Conservation (phyloP, 2,113 vertebrate genomes). For the Gadus chalcogrammus region DNA sequence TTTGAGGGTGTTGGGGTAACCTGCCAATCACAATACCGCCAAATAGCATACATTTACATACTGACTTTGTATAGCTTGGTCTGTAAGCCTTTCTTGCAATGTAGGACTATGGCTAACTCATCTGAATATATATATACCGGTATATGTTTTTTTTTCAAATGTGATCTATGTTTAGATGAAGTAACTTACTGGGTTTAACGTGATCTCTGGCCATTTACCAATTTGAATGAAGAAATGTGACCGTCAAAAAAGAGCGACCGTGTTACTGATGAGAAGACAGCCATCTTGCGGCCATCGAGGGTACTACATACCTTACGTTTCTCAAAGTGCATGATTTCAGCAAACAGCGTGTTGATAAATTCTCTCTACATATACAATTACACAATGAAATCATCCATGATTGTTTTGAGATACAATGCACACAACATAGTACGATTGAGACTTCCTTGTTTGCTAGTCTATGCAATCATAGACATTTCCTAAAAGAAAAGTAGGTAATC, state of each 20-base stretch:
- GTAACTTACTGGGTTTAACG: not conserved
- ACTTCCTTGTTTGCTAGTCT: no score
- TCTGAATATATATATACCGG: not conserved
- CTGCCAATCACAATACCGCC: slow-evolving; percentile 56
- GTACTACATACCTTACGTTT: slow-evolving; percentile 27
- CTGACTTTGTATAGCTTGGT: slow-evolving; percentile 35
- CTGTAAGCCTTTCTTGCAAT: slow-evolving; percentile 19
- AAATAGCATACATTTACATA: slow-evolving; percentile 57
- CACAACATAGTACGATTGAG: no score
- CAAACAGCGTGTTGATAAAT: no score
- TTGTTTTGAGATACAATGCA: no score
- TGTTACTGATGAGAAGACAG: slow-evolving; percentile 34
- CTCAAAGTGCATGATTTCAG: no score
- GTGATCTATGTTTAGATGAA: no score
- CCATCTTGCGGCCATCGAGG: slow-evolving; percentile 33
- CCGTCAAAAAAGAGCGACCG: not conserved
- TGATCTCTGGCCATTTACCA: slow-evolving; percentile 8
- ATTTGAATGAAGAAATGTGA: slow-evolving; percentile 9
- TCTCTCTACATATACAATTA: no score
- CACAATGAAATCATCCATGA: no score
- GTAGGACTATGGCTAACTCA: not conserved
- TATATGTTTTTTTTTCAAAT: no score
- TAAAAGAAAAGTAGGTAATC: no score
- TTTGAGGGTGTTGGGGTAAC: slow-evolving; percentile 41
- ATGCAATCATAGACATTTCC: no score